Evolutionary conservation across 30 jellyfish, hydroid and myxozoan species (phyloP).

Genomic region (Rhopilema esculentum): DNA sequence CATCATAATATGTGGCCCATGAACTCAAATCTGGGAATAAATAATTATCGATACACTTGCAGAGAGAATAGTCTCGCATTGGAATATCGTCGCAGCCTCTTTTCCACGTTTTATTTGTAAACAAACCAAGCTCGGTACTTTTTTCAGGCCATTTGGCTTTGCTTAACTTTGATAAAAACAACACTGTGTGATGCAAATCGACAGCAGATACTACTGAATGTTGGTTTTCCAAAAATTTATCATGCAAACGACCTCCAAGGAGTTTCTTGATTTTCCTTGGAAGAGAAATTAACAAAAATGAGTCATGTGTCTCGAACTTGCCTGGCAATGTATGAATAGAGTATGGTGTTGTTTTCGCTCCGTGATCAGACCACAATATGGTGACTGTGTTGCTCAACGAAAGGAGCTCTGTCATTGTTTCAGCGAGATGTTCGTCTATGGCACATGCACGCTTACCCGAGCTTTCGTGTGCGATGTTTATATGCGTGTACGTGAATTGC

Average conservation of each 20-base stretch:
- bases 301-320: constrained; percentile 81
- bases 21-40: constrained; percentile 13
- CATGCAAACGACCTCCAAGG: constrained; percentile 6
- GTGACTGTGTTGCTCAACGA: constrained; percentile 71
- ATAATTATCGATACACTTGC: constrained; percentile 68
- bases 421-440: constrained; percentile 61
- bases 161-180: constrained; percentile 42
- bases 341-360: constrained; percentile 82
- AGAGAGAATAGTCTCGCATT: constrained; percentile 69
- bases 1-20: constrained; percentile 1
- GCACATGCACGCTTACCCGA: constrained; percentile 80
- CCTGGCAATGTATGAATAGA: constrained; percentile 82
- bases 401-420: constrained; percentile 23
- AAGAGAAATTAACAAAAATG: constrained; percentile 69
- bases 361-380: constrained; percentile 91
- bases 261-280: constrained; percentile 34
- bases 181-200: constrained; percentile 63
- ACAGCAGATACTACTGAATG: constrained; percentile 59
- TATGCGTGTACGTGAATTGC: constrained; percentile 84
- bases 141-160: background rate
- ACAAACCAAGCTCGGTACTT: constrained; percentile 31
- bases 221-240: constrained; percentile 60
- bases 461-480: constrained; percentile 89
- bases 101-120: constrained; percentile 51
- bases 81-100: constrained; percentile 67